A percentile compares a stretch with the other conserved stretches of the same genome.
Evolutionary conservation across 2,888 invertebrate species (phyloP).

Genomic region (Onchidella celtica): DNA sequence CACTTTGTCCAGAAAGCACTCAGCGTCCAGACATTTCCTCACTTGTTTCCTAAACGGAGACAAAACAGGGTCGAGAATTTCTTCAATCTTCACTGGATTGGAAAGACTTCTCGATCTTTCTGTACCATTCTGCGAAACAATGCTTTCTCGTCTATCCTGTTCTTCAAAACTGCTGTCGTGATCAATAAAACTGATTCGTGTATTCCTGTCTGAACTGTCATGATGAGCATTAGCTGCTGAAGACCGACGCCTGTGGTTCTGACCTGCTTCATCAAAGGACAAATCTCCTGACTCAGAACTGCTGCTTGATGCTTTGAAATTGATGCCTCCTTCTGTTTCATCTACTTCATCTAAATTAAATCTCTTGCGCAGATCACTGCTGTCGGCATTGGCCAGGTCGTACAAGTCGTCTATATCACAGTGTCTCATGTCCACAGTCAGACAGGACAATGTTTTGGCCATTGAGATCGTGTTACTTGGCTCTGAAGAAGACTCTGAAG

Average conservation of each 20-base stretch:
- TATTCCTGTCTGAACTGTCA: not conserved
- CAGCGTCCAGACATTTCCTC: conserved; percentile 29
- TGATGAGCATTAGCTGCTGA: not conserved
- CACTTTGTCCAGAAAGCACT: conserved; percentile 37
- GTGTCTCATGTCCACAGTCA: conserved; percentile 32
- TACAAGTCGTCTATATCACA: conserved; percentile 42
- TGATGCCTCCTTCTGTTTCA: not conserved
- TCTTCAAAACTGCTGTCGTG: not conserved
- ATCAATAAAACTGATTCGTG: not conserved
- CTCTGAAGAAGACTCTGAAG: not conserved
- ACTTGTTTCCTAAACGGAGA: conserved; percentile 34
- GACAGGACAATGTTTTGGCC: conserved; percentile 31
- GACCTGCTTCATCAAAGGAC: not conserved
- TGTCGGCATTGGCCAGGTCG: conserved; percentile 43
- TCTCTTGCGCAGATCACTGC: conserved; percentile 13
- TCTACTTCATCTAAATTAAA: conserved; percentile 11
- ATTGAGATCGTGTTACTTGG: conserved; percentile 35
- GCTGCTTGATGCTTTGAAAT: not conserved
- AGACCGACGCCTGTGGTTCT: not conserved
- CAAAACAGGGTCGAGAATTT: conserved; percentile 26
- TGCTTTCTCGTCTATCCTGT: too few species aligned
- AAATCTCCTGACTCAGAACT: not conserved
- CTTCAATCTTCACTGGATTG: not conserved
- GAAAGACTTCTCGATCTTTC: not conserved
- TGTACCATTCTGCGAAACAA: not conserved